These are phyloP conservation scores for Notarius lentiginosus DNA, from an alignment of 2,113 vertebrate species.

Conservation along the genomic window DNA sequence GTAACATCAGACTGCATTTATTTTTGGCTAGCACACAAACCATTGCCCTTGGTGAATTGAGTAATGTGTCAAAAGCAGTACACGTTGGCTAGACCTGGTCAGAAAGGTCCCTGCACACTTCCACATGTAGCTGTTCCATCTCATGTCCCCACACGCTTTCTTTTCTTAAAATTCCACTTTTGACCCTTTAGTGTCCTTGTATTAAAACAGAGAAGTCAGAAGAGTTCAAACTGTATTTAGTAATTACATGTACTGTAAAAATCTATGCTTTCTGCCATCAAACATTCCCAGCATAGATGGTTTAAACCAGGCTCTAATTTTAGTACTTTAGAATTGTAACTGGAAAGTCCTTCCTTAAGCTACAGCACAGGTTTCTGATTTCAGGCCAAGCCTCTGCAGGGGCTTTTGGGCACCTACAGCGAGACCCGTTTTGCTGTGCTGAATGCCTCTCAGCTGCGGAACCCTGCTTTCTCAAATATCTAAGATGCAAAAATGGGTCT, in stretches of 20 bases:
- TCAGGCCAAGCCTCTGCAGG: constrained; percentile 49
- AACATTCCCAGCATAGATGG: background rate
- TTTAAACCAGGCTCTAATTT: constrained; percentile 7
- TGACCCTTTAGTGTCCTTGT: background rate
- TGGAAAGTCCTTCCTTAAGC: constrained; percentile 47
- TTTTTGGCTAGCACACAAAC: background rate
- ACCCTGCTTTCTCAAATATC: background rate
- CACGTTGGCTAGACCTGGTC: background rate
- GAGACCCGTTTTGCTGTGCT: constrained; percentile 49
- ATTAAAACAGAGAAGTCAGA: background rate
- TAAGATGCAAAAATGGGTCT: background rate
- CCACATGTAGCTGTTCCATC: background rate
- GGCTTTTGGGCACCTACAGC: constrained; percentile 45
- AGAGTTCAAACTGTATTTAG: background rate
- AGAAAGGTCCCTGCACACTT: background rate
- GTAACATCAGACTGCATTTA: background rate
- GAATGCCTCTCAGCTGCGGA: constrained; percentile 15
- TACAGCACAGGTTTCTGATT: constrained; percentile 63
- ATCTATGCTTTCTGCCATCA: background rate
- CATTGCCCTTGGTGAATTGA: background rate
- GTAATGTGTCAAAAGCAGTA: background rate
- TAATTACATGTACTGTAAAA: background rate
- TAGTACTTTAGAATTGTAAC: background rate
- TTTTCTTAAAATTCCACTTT: background rate
- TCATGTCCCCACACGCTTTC: background rate